These are phyloP conservation scores for Frieseomelitta varia DNA, from an alignment of 1,140 invertebrate genomes.

Conservation along the genomic window DNA sequence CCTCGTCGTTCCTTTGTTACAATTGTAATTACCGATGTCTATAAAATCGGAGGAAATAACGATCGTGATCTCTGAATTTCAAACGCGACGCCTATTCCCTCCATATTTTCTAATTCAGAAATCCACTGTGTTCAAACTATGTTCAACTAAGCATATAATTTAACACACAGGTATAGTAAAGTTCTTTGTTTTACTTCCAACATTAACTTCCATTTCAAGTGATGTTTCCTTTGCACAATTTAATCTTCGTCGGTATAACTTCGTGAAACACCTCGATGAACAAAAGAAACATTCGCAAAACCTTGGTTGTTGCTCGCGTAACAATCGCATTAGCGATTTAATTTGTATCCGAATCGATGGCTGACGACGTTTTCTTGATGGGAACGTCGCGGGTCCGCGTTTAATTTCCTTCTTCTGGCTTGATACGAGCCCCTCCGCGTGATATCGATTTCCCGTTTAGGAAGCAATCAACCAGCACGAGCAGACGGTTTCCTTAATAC, in stretches of 20 bases:
- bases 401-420: constrained; percentile 16
- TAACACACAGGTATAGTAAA: not conserved
- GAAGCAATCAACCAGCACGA: constrained; percentile 7
- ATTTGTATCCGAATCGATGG: not conserved
- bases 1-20: not conserved
- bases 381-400: not conserved
- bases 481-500: constrained; percentile 30
- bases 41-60: not conserved
- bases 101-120: too few relatives aligned
- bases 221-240: not conserved
- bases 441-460: constrained; percentile 34
- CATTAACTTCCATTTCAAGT: not conserved
- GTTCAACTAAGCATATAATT: too few relatives aligned
- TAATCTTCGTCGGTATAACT: not conserved
- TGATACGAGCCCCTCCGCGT: not conserved
- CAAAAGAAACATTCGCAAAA: not conserved
- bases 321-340: not conserved
- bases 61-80: too few relatives aligned
- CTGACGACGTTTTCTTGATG: not conserved
- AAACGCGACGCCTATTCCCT: too few relatives aligned
- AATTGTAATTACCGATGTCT: not conserved
- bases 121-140: too few relatives aligned
- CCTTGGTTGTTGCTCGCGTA: not conserved
- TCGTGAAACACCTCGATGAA: not conserved
- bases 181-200: not conserved